Base-by-base conservation (phyloP, 2,113 vertebrate genomes). In the Heptranchias perlo region DNA sequence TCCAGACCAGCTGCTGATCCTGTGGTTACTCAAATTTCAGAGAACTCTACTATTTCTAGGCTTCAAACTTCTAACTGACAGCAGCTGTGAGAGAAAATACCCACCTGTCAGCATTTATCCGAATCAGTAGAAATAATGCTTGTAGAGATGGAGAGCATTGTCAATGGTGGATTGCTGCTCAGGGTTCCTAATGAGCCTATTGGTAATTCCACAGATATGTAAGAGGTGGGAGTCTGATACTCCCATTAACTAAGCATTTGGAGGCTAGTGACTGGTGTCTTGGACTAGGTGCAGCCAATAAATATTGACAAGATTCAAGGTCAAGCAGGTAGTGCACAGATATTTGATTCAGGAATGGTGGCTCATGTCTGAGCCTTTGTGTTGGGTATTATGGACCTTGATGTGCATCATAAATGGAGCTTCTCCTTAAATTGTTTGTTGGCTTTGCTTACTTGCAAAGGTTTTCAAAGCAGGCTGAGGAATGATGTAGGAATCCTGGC, bases 1-100 rank as follows among this genome's bases (percentile, higher is more conserved):
- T 93, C 54, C 58, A 93, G 58, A 23, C 89, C 58, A 62, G 89
- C 89, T 93, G 89, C 58, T 93, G 16, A 1, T 62, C 58, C n/a
- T 62, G 89, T 93, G 58, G 89, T 93, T n/a, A 62, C 89, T 93
- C 58, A 62, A 21, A 93, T 93, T 64, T 93, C 89, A 62, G 89
- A 62, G 58, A 64, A 92, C 54, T 35, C 35, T 64, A n/a, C 89
- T 39, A 10, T 93, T 92, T 93, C 58, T 58, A 62, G 58, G n/a
- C 35, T 64, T 64, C 58, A 39, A 58, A 62, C 58, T 62, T 64
- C 44, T 39, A 62, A 93, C 58, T 62, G 21, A n/a, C 31, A 61
- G n/a, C 58, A 93, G 61, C 58, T 39, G 89, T 44, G 76, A 39
- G n/a, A 82, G 76, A 76, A 76, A n/a, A 61, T 35, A n/a, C 87